Evolutionary conservation across 2,113 vertebrate species (phyloP), one percentile per base, ranked within the genome.

Genomic region (Pedetes capensis): DNA sequence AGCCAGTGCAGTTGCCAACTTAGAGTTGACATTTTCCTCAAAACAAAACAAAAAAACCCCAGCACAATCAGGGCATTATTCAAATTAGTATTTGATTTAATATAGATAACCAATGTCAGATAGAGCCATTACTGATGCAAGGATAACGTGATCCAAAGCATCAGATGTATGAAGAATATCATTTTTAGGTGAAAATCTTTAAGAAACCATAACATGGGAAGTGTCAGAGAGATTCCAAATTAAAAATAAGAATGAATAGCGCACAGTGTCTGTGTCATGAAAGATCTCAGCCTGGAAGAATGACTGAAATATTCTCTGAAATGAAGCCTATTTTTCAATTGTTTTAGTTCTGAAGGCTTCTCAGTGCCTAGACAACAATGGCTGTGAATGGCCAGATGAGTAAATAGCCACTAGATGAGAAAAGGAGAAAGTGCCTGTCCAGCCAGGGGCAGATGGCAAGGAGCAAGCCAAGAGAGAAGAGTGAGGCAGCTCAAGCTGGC

Each of bases 361-460:
- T 25, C 2, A 20, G 59, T 49, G 16, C 44, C 25, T 59, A 49
- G 27, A 69, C 23, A 10, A 37, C 4, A 66, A 25, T 64, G 20
- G 32, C 9, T 10, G 39, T 29, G 74, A 25, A 34, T 29, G 2
- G 4, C 37, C 53, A 69, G 75, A 29, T 25, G 42, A 29, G 39
- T 22, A 29, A 66, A 16, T 64, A 53, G 42, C 27, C 72, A 42
- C 2, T 49, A 49, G 8, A 8, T 11, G 66, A 93, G 49, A 25
- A 13, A 2, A 16, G 39, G 25, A 14, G 2, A 78, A 27, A 8
- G 25, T 14, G 25, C 3, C 57, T 22, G 27, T n/a, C 18, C 34
- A 9, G 14, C 5, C 63, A n/a, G 17, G 6, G 32, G 22, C 44
- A 7, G 0, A 1, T 13, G 63, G 20, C 8, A 8, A 1, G 2